Conservation (phyloP, 2,888 invertebrate genomes). For the Andricus quercusramuli region DNA sequence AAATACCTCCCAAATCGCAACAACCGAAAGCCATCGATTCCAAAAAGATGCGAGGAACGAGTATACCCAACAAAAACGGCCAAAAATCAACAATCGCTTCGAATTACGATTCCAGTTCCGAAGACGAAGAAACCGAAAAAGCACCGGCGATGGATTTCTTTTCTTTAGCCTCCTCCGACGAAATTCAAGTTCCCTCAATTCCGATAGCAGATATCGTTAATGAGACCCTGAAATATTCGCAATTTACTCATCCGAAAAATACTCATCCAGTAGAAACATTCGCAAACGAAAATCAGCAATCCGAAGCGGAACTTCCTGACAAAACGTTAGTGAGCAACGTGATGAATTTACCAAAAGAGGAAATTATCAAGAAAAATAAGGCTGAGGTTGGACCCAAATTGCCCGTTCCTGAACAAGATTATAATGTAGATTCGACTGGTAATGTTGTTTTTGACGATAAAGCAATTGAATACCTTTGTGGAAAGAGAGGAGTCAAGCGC, state of each 20-base stretch:
- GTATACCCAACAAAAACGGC: constrained; percentile 57
- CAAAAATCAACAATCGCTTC: constrained; percentile 68
- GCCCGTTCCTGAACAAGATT: constrained; percentile 76
- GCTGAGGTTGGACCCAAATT: constrained; percentile 75
- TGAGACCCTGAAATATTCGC: constrained; percentile 37
- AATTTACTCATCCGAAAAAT: constrained; percentile 45
- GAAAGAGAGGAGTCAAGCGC: constrained; percentile 77
- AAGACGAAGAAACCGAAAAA: constrained; percentile 67
- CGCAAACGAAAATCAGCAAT: background rate
- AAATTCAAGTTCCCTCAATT: constrained; percentile 36
- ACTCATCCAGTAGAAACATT: background rate
- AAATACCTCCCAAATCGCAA: constrained; percentile 65
- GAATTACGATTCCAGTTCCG: constrained; percentile 72
- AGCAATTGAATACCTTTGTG: constrained; percentile 75
- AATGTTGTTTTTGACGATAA: constrained; percentile 76
- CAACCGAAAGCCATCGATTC: constrained; percentile 35
- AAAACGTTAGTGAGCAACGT: constrained; percentile 77
- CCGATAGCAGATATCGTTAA: constrained; percentile 17
- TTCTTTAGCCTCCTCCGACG: constrained; percentile 63
- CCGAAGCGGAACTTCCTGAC: background rate
- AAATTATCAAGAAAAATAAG: constrained; percentile 78
- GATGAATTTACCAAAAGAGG: constrained; percentile 80
- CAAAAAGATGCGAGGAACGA: constrained; percentile 16
- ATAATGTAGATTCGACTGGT: constrained; percentile 74
- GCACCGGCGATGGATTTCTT: constrained; percentile 70